Percentiles rank a stretch among this genome's conserved stretches.
These are phyloP conservation scores for Chauna torquata DNA, from an alignment of 2,113 vertebrate genomes.

Conservation along the genomic window DNA sequence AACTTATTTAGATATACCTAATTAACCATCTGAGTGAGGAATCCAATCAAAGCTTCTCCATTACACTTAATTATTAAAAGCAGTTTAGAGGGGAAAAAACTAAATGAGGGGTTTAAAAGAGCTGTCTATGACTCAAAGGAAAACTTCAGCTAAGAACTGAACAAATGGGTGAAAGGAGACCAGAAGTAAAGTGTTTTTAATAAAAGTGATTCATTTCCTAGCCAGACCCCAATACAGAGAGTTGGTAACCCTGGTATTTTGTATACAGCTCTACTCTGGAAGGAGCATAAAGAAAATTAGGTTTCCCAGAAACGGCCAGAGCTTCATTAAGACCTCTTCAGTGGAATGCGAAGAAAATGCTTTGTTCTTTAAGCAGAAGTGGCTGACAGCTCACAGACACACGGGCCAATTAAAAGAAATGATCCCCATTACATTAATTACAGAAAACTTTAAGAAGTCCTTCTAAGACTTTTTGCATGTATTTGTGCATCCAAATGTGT, in stretches of 20 bases:
- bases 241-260: background rate
- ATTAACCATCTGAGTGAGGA: slow-evolving; percentile 76
- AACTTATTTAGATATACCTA: slow-evolving; percentile 74
- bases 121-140: background rate
- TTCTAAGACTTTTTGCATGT: background rate
- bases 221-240: background rate
- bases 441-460: background rate
- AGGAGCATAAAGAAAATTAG: background rate
- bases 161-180: background rate
- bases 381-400: background rate
- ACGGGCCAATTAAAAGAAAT: background rate
- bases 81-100: slow-evolving; percentile 16
- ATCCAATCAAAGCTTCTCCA: slow-evolving; percentile 69
- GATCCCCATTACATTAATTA: background rate
- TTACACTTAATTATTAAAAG: slow-evolving; percentile 71
- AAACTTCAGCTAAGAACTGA: background rate
- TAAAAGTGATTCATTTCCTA: background rate
- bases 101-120: background rate
- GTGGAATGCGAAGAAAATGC: background rate
- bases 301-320: background rate
- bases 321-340: background rate
- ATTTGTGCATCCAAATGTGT: background rate
- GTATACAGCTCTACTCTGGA: background rate
- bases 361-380: background rate
- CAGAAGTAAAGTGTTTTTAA: background rate